Conservation (phyloP, 2,797 vertebrate genomes). For the Nyctibius grandis region DNA sequence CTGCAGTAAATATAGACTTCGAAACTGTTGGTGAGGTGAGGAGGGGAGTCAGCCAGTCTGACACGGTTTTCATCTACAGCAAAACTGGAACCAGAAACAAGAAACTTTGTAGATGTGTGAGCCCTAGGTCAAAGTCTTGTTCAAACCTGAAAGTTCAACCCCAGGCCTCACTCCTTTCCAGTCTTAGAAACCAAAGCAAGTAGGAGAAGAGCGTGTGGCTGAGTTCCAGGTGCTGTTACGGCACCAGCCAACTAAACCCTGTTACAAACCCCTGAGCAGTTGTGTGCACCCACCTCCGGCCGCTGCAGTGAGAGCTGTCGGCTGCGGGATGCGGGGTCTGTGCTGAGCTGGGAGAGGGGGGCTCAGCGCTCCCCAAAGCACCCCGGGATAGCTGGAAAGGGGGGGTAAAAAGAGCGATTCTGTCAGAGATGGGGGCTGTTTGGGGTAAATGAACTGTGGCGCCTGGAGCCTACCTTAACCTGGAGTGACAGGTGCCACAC, state of each 20-base stretch:
- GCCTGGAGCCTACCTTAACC: neutral
- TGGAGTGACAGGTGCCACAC: neutral
- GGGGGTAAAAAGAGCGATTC: neutral
- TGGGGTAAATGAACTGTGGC: neutral
- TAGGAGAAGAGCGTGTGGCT: neutral
- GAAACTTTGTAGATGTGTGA: neutral
- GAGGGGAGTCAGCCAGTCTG: neutral
- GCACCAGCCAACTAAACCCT: neutral
- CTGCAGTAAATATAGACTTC: neutral
- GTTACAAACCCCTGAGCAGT: neutral
- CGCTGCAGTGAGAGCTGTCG: accelerated
- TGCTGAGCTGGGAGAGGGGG: neutral
- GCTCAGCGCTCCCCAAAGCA: neutral
- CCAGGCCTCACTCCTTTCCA: neutral
- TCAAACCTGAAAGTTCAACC: neutral
- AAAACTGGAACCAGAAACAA: neutral
- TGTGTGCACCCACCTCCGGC: neutral
- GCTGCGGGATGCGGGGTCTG: accelerated
- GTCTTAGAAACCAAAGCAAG: neutral
- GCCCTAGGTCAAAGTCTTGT: neutral
- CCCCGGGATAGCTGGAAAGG: neutral
- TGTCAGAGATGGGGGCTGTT: neutral
- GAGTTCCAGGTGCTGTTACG: neutral
- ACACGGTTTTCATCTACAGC: neutral
- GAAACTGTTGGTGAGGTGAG: neutral